A percentile compares a stretch with the other conserved stretches of the same genome.
Conservation (phyloP, 2,797 vertebrate genomes). For the Cheirogaleus major region DNA sequence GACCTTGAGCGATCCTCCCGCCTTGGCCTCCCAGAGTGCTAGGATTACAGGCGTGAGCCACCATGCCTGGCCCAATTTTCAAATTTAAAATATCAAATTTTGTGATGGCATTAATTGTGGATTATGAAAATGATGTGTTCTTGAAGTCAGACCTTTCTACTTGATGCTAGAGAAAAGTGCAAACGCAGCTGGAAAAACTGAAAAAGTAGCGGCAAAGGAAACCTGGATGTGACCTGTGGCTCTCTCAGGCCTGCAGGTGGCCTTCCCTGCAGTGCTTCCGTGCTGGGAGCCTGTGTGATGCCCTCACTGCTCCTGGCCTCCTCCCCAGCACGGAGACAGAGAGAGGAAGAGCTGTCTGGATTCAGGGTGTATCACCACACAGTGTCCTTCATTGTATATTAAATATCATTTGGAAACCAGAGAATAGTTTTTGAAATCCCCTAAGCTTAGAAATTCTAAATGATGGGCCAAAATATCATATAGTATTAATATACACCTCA, state of each 20-base stretch:
- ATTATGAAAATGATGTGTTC: neutral
- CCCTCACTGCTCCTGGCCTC: accelerated
- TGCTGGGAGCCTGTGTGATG: accelerated
- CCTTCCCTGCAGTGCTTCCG: accelerated
- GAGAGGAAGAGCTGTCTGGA: neutral
- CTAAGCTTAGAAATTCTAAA: neutral
- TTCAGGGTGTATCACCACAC: neutral
- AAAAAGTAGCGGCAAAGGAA: accelerated
- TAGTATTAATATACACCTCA: too few relatives aligned
- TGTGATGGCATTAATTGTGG: neutral
- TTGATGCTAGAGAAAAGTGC: neutral
- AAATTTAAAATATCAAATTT: neutral
- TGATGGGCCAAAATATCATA: neutral
- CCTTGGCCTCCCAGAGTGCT: too few relatives aligned
- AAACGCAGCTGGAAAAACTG: neutral
- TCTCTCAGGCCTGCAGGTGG: accelerated
- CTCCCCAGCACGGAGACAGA: accelerated
- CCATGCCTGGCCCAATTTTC: neutral
- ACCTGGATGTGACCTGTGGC: accelerated
- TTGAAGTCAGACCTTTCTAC: neutral
- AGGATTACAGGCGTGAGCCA: too few relatives aligned
- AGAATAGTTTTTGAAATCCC: neutral
- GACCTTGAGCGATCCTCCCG: too few relatives aligned
- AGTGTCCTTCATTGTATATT: neutral
- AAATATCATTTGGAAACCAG: neutral